phyloP scores from a whole-genome alignment of 1,140 invertebrate genomes.

The Antheraea pernyi region DNA sequence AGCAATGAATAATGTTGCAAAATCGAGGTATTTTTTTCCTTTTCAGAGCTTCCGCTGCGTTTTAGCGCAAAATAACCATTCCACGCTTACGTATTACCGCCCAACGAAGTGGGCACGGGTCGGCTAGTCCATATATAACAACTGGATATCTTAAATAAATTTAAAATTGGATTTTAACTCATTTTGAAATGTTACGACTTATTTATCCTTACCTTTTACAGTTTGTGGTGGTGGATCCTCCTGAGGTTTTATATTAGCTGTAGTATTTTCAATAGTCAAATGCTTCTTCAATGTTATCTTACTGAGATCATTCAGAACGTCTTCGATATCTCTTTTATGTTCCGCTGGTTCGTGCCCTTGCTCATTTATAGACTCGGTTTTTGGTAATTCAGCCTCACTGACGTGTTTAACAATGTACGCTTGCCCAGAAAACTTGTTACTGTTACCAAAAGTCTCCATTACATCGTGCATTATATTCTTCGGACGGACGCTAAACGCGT shows the following conservation, averaged over 20 bases:
- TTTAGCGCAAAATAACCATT: too few relatives aligned
- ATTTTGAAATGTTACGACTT: too few relatives aligned
- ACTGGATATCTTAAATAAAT: too few relatives aligned
- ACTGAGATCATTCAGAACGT: slow-evolving; percentile 70
- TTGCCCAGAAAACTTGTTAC: slow-evolving; percentile 50
- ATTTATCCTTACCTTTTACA: slow-evolving; percentile 39
- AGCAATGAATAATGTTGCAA: too few relatives aligned
- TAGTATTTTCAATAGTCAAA: slow-evolving; percentile 70
- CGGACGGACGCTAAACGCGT: slow-evolving; percentile 57
- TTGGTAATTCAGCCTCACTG: slow-evolving; percentile 51
- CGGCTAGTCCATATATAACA: too few relatives aligned
- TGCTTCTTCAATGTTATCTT: slow-evolving; percentile 74
- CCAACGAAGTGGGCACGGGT: too few relatives aligned
- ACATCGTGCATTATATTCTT: slow-evolving; percentile 74
- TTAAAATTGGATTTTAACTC: too few relatives aligned
- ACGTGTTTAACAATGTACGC: slow-evolving; percentile 66
- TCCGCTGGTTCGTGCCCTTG: slow-evolving; percentile 53
- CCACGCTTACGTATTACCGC: too few relatives aligned
- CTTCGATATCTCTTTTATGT: slow-evolving; percentile 74
- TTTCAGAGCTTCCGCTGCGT: too few relatives aligned
- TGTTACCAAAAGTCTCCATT: slow-evolving; percentile 70
- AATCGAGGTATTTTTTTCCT: too few relatives aligned
- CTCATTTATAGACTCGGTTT: slow-evolving; percentile 48
- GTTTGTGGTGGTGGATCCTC: slow-evolving; percentile 53
- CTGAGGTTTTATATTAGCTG: slow-evolving; percentile 67